Percentiles rank a stretch among this genome's conserved stretches.
These are phyloP conservation scores for Plagiodera versicolora DNA, from an alignment of 2,888 invertebrate species.

Conservation along the genomic window DNA sequence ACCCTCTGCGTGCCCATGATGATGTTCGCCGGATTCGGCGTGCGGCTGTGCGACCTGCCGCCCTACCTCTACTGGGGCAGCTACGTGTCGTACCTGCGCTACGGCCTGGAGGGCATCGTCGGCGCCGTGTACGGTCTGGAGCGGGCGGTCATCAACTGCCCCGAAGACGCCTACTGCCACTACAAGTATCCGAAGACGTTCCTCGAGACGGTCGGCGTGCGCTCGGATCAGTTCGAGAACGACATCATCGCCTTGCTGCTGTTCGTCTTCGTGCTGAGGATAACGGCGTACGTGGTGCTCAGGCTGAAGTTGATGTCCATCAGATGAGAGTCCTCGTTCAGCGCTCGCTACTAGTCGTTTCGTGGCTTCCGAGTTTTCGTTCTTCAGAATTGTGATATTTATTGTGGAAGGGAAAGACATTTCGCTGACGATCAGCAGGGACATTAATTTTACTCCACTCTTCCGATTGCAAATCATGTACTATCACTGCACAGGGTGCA, in stretches of 20 bases:
- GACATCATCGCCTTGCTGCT: constrained; percentile 74
- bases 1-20: constrained; percentile 91
- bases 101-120: constrained; percentile 86
- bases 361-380: too few species aligned
- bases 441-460: too few species aligned
- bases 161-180: constrained; percentile 75
- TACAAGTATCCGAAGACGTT: constrained; percentile 82
- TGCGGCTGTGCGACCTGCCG: constrained; percentile 84
- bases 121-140: constrained; percentile 82
- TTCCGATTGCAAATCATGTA: too few species aligned
- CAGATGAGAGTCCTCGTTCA: too few species aligned
- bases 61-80: constrained; percentile 87
- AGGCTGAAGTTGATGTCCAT: constrained; percentile 72
- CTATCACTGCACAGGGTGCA: too few species aligned
- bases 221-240: constrained; percentile 79
- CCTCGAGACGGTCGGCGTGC: constrained; percentile 78
- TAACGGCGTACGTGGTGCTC: constrained; percentile 71
- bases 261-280: constrained; percentile 68
- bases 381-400: too few species aligned
- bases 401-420: too few species aligned
- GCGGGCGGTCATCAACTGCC: constrained; percentile 75
- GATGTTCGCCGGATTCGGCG: constrained; percentile 97
- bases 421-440: too few species aligned
- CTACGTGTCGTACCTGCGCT: constrained; percentile 87
- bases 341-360: too few species aligned